Percentiles rank a stretch among this genome's conserved stretches.
phyloP scores from a whole-genome alignment of 2,888 invertebrate genomes.

The Podotricha telesiphe region DNA sequence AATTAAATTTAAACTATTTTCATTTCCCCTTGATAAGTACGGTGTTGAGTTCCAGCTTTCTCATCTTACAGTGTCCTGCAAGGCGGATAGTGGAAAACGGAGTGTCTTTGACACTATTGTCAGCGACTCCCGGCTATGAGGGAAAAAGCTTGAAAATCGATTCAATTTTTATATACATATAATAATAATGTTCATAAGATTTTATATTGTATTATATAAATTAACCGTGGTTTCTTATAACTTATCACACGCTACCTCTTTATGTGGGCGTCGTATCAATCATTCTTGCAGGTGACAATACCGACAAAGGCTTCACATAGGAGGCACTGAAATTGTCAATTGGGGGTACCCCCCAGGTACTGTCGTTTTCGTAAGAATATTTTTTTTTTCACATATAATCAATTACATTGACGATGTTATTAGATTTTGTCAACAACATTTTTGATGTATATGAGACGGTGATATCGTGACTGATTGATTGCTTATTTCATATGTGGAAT shows the following conservation, averaged over 20 bases:
- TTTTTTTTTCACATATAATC: conserved; percentile 35
- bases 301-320: conserved; percentile 46
- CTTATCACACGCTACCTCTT: conserved; percentile 45
- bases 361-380: conserved; percentile 39
- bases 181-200: too few relatives aligned
- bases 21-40: too few relatives aligned
- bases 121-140: too few relatives aligned
- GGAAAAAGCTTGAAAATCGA: too few relatives aligned
- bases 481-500: neutral
- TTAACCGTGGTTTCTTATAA: conserved; percentile 18
- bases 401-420: conserved; percentile 39
- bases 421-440: conserved; percentile 35
- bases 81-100: too few relatives aligned
- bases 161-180: too few relatives aligned
- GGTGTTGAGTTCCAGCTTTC: too few relatives aligned
- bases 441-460: neutral
- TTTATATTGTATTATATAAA: too few relatives aligned
- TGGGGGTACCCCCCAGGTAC: too few relatives aligned
- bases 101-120: too few relatives aligned
- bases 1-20: too few relatives aligned
- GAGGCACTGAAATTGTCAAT: conserved; percentile 44
- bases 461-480: conserved; percentile 2
- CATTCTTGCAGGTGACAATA: conserved; percentile 57
- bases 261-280: conserved; percentile 58
- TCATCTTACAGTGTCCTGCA: too few relatives aligned